These are phyloP conservation scores for Ichneumon xanthorius DNA, from an alignment of 2,888 invertebrate genomes.

Conservation along the genomic window DNA sequence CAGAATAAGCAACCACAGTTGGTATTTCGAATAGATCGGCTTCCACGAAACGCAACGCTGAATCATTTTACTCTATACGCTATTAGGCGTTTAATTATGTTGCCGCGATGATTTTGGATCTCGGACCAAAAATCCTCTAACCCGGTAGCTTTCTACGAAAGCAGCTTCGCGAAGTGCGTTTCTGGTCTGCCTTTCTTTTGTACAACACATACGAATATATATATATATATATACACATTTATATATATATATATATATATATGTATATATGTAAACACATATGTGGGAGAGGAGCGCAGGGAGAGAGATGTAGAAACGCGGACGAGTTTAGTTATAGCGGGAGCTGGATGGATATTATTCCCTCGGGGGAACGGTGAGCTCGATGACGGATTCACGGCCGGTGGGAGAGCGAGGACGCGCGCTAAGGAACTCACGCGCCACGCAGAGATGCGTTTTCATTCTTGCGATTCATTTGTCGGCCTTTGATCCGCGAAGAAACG, in stretches of 20 bases:
- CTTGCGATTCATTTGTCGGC: conserved; percentile 80
- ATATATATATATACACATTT: not conserved
- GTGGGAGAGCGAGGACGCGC: conserved; percentile 74
- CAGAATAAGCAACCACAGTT: not conserved
- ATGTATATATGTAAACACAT: conserved; percentile 5
- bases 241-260: conserved; percentile 16
- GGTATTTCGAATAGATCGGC: not conserved
- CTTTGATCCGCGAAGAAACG: conserved; percentile 76
- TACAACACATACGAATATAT: not conserved
- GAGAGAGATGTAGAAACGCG: conserved; percentile 34
- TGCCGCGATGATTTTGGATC: conserved; percentile 26
- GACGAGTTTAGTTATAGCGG: conserved; percentile 64
- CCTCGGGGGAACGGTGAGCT: conserved; percentile 60
- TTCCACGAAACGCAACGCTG: conserved; percentile 23
- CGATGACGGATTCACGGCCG: conserved; percentile 83
- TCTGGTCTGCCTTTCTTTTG: not conserved
- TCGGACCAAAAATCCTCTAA: conserved; percentile 6
- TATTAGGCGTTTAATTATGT: conserved; percentile 49
- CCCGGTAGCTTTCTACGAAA: conserved; percentile 35
- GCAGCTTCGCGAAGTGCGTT: not conserved
- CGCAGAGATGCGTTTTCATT: conserved; percentile 71
- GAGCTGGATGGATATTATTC: conserved; percentile 62
- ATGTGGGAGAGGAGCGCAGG: conserved; percentile 45
- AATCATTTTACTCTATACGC: conserved; percentile 18
- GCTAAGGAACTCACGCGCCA: conserved; percentile 57